Evolutionary conservation across 64 coral and sea anemone genomes (phyloP).

Genomic region (Actinia tenebrosa): DNA sequence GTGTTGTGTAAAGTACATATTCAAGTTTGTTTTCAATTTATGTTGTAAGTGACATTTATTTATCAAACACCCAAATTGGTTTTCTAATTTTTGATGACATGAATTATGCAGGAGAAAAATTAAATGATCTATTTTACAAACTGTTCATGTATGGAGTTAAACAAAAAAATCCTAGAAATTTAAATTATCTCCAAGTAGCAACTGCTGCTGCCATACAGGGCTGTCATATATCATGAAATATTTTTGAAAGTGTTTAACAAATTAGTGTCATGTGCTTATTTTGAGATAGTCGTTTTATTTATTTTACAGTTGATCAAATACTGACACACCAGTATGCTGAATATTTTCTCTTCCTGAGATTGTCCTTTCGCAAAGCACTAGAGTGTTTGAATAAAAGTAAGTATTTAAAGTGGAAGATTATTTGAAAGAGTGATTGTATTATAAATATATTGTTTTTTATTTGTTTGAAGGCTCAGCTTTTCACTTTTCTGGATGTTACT

Average conservation of each 20-base stretch:
- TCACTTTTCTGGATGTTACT: slow-evolving; percentile 21
- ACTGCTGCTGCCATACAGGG: neutral
- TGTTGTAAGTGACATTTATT: no score
- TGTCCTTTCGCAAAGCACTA: slow-evolving; percentile 40
- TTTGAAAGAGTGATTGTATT: neutral
- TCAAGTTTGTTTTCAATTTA: neutral
- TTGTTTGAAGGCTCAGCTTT: slow-evolving; percentile 3
- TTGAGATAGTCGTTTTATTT: neutral
- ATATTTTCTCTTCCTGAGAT: slow-evolving; percentile 28
- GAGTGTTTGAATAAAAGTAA: slow-evolving; percentile 23
- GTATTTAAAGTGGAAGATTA: neutral
- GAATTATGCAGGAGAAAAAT: no score
- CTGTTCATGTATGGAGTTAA: no score
- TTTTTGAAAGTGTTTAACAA: neutral
- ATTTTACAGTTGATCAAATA: slow-evolving; percentile 29
- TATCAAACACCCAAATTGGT: no score
- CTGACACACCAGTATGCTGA: slow-evolving; percentile 42
- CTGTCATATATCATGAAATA: neutral
- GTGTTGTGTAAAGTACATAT: neutral
- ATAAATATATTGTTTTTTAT: neutral
- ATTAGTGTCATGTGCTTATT: neutral
- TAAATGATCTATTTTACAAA: no score
- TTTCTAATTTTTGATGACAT: no score
- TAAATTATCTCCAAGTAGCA: neutral
- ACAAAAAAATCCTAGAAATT: neutral